Evolutionary conservation across 2,888 invertebrate genomes (phyloP).

Genomic region (Harpagoxenus sublaevis): DNA sequence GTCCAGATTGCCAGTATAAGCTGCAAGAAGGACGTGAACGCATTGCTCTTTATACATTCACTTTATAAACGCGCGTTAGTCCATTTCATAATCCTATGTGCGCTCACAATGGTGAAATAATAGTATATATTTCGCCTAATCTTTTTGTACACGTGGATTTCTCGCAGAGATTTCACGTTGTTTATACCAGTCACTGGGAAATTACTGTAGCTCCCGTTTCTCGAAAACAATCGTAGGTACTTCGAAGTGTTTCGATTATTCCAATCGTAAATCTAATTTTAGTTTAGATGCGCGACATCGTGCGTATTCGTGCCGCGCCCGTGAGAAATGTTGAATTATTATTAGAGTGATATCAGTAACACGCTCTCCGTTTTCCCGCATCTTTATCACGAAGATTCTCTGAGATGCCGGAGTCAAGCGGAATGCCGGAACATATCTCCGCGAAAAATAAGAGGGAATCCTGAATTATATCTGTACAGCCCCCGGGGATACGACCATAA

Average conservation of each 20-base stretch:
- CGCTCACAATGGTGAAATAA: background rate
- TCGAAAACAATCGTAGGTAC: background rate
- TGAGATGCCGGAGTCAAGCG: conserved; percentile 28
- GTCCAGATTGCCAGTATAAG: conserved; percentile 23
- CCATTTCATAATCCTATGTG: conserved; percentile 3
- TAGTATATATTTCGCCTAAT: background rate
- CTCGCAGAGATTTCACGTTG: background rate
- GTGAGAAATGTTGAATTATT: conserved; percentile 32
- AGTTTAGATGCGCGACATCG: background rate
- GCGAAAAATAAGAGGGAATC: conserved; percentile 45
- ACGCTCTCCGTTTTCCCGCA: background rate
- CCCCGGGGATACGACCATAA: conserved; percentile 26
- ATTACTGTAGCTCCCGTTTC: background rate
- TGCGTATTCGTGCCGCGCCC: background rate
- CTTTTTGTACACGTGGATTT: background rate
- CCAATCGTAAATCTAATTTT: conserved; percentile 24
- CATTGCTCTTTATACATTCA: conserved; percentile 15
- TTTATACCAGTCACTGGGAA: background rate
- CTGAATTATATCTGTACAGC: conserved; percentile 46
- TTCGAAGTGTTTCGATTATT: conserved; percentile 22
- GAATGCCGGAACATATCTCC: conserved; percentile 23
- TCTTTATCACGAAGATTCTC: conserved; percentile 32
- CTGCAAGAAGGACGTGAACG: conserved; percentile 21
- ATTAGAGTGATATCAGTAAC: conserved; percentile 46
- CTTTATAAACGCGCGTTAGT: conserved; percentile 23